A percentile compares a stretch with the other conserved stretches of the same genome.
Evolutionary conservation across 2,888 invertebrate species (phyloP).

Genomic region (Andrena praecox): DNA sequence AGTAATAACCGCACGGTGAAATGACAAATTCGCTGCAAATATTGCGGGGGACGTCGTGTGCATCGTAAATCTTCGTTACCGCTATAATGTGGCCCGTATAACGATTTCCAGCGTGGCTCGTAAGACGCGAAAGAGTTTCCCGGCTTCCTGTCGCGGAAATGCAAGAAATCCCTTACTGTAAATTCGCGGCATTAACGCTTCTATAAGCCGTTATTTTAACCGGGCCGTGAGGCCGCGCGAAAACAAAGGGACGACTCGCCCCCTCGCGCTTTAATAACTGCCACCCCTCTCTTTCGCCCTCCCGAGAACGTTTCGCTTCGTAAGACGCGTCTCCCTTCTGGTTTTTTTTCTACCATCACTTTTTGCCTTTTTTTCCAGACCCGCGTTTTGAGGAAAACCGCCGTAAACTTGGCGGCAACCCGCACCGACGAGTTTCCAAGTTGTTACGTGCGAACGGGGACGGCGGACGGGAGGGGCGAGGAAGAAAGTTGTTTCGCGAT

Average conservation of each 20-base stretch:
- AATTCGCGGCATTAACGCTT: conserved; percentile 28
- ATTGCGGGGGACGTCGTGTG: conserved; percentile 64
- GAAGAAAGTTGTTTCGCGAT: conserved; percentile 54
- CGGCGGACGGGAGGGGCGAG: background rate
- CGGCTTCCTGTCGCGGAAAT: conserved; percentile 25
- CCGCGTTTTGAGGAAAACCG: conserved; percentile 36
- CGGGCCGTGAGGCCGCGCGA: background rate
- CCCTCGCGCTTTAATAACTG: conserved; percentile 29
- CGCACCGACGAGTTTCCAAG: conserved; percentile 51
- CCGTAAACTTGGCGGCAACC: conserved; percentile 42
- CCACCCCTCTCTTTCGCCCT: background rate
- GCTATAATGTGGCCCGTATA: conserved; percentile 56
- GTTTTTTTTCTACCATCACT: background rate
- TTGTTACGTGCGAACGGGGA: conserved; percentile 42
- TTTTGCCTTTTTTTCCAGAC: background rate
- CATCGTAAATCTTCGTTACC: conserved; percentile 69
- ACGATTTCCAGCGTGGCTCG: conserved; percentile 59
- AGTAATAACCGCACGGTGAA: conserved; percentile 72
- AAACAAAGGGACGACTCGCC: conserved; percentile 41
- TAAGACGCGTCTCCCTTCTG: background rate
- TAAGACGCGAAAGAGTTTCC: conserved; percentile 59
- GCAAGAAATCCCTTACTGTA: conserved; percentile 35
- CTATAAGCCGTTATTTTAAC: conserved; percentile 38
- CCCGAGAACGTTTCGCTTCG: conserved; percentile 5
- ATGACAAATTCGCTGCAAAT: conserved; percentile 75